Percentiles rank a stretch among this genome's conserved stretches.
phyloP scores from a whole-genome alignment of 2,888 invertebrate species.

The Oxyteleia sp. region DNA sequence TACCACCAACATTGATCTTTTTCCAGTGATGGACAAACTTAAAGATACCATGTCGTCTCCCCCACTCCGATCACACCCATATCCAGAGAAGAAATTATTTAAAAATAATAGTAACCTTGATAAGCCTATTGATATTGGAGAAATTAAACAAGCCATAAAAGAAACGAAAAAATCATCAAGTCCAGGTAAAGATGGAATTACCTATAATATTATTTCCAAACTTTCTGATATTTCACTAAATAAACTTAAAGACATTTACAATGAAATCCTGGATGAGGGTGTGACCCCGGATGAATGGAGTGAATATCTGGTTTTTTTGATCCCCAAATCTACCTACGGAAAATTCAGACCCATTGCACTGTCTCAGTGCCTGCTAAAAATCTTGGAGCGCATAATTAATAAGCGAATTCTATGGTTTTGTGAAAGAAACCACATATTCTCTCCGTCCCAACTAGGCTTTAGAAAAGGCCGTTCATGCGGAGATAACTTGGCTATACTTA shows the following conservation, averaged over 20 bases:
- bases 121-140: neutral
- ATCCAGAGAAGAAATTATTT: no score
- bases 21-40: no score
- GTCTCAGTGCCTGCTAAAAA: neutral
- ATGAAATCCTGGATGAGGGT: neutral
- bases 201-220: slow-evolving; percentile 1
- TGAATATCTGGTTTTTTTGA: slow-evolving; percentile 1
- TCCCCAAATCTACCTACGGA: neutral
- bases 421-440: slow-evolving; percentile 4
- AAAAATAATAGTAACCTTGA: neutral
- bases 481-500: neutral
- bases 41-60: no score
- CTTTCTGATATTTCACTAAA: neutral
- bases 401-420: slow-evolving; percentile 7
- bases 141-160: neutral
- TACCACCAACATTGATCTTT: no score
- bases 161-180: slow-evolving; percentile 1
- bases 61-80: no score
- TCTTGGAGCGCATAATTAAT: no score
- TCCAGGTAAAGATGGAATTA: slow-evolving; percentile 8
- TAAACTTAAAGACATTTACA: neutral
- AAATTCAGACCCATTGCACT: slow-evolving; percentile 28
- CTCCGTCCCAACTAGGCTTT: slow-evolving; percentile 9
- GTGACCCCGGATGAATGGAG: neutral
- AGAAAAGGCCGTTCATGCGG: neutral